Evolutionary conservation across 2,113 vertebrate species (phyloP).

Genomic region (Anhinga rufa): DNA sequence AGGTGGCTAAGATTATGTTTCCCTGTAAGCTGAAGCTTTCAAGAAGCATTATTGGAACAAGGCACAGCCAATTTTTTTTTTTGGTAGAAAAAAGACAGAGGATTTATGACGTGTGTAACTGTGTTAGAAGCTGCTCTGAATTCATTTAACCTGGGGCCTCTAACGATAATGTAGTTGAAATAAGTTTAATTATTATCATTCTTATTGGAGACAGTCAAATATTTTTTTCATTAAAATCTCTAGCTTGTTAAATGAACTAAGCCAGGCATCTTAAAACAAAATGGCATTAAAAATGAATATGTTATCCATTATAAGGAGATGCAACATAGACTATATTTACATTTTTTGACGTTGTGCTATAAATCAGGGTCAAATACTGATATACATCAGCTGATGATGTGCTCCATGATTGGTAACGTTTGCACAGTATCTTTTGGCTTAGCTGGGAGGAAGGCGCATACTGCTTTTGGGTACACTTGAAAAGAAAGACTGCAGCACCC

Average conservation of each 20-base stretch:
- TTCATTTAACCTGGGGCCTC: conserved; percentile 1
- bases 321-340: background rate
- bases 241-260: conserved; percentile 29
- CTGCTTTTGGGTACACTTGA: background rate
- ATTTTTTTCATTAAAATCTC: conserved; percentile 34
- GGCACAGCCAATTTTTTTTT: background rate
- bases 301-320: background rate
- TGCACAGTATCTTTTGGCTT: background rate
- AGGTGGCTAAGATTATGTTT: background rate
- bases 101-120: conserved; percentile 11
- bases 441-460: background rate
- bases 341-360: background rate
- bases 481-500: background rate
- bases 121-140: conserved; percentile 17
- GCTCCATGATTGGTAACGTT: background rate
- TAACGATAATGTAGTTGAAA: conserved; percentile 14
- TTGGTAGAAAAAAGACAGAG: background rate
- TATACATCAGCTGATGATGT: background rate
- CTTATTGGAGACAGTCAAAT: background rate
- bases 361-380: background rate
- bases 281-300: background rate
- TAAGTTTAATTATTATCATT: conserved; percentile 47
- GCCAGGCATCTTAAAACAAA: background rate
- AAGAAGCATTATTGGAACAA: background rate
- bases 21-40: background rate